Evolutionary conservation across 2,113 vertebrate genomes (phyloP), one percentile per base, ranked within the genome.

Genomic region (Pelusios castaneus): DNA sequence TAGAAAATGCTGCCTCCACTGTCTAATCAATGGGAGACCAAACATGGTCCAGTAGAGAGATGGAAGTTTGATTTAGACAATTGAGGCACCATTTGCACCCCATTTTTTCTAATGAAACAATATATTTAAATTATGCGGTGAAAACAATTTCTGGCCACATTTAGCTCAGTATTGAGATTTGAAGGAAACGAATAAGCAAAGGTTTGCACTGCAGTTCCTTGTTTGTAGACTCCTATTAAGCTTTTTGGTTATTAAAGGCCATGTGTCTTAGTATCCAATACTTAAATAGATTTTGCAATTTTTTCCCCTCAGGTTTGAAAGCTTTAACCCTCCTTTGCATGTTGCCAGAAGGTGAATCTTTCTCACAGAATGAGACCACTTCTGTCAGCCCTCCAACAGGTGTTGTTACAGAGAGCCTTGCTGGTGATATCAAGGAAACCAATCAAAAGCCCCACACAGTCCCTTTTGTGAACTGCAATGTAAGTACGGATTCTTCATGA

Each of bases 251-350:
- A 17, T 38, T 22, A 75, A 45, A 43, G 3, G 41, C 41, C 24
- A 6, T 25, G 1, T 75, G 0, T 88, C 70, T 92, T 78, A 13
- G 38, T 47, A 24, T 5, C 87, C 55, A 54, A 34, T 45, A 88
- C 10, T 49, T 88, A 56, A 91, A 38, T 29, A 51, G 51, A n/a
- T 94, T 87, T 85, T 3, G 49, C 70, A 91, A 54, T 43, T 8
- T 89, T 88, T 17, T 45, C 82, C 93, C 86, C 77, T 16, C 85
- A 99, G 99, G 98, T 96, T 98, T 99, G n/a, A 99, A 99, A 89
- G 98, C 98, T 21, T 98, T 98, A n/a, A 98, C 99, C 81, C 97
- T 99, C 93, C 98, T 99, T 34, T 98, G 98, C 80, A 94, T 99
- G 96, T 97, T 99, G 91, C 99, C 98, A 49, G 98, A 99, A 92